Percentiles rank a stretch among this genome's conserved stretches.
Conservation (phyloP, 2,888 invertebrate species). For the Luperina testacea region DNA sequence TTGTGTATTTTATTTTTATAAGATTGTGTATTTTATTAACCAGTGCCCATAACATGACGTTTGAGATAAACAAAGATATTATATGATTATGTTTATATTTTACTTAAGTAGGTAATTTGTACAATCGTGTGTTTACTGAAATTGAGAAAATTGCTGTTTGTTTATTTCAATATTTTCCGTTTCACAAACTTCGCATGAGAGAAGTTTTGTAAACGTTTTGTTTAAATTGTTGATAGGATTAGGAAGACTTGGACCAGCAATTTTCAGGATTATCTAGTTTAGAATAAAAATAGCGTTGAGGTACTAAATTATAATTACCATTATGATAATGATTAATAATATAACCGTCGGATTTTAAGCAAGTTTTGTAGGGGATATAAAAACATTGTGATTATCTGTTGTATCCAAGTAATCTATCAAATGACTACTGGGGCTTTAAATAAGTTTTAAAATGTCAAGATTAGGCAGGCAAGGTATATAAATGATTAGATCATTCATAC, state of each 20-base stretch:
- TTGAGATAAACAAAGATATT: no score
- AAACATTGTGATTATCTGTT: slow-evolving; percentile 18
- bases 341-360: not conserved
- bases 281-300: not conserved
- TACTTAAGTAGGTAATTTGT: slow-evolving; percentile 1
- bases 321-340: slow-evolving; percentile 4
- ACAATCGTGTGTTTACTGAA: slow-evolving; percentile 19
- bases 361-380: not conserved
- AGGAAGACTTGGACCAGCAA: no score
- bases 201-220: not conserved
- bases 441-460: slow-evolving; percentile 28
- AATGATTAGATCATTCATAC: not conserved
- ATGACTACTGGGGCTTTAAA: slow-evolving; percentile 23
- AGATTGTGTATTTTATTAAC: no score
- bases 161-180: not conserved
- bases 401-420: slow-evolving; percentile 8
- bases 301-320: not conserved
- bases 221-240: not conserved
- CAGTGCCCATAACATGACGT: no score
- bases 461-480: slow-evolving; percentile 9
- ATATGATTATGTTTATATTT: not conserved
- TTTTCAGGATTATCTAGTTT: not conserved
- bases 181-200: not conserved
- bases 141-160: slow-evolving; percentile 33
- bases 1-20: no score